Percentiles rank a stretch among this genome's conserved stretches.
phyloP scores from a whole-genome alignment of 92 coral and sea anemone species.

The Porites cylindrica region DNA sequence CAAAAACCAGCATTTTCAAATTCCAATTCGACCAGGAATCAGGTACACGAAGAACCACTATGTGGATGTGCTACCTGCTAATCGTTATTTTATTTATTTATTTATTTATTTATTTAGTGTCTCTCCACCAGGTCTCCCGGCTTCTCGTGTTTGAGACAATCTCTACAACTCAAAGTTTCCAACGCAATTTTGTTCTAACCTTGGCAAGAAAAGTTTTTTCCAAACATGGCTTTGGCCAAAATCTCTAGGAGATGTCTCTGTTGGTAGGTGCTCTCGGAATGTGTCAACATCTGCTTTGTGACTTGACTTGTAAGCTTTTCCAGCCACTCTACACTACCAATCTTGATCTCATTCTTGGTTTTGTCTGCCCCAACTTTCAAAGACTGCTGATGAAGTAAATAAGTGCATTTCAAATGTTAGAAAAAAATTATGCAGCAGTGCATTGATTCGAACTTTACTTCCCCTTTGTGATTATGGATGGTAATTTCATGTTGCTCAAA shows the following conservation, averaged over 20 bases:
- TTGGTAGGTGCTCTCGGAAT: conserved; percentile 72
- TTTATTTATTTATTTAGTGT: no score
- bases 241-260: conserved; percentile 81
- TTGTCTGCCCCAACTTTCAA: conserved; percentile 53
- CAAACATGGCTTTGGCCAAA: conserved; percentile 84
- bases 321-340: conserved; percentile 79
- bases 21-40: no score
- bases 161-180: background rate
- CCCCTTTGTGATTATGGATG: no score
- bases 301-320: conserved; percentile 82
- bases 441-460: background rate
- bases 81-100: no score
- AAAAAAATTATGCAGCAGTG: background rate
- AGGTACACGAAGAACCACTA: no score
- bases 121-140: background rate
- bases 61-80: no score
- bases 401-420: background rate
- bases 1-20: no score
- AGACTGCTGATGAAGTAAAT: conserved; percentile 41
- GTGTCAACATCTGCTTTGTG: conserved; percentile 85
- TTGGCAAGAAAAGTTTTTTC: conserved; percentile 70
- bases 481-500: no score
- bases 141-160: background rate
- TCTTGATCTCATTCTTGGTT: conserved; percentile 4
- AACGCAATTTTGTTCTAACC: background rate